Evolutionary conservation across 1,140 invertebrate species (phyloP).

Genomic region (Globodera ellingtonae): DNA sequence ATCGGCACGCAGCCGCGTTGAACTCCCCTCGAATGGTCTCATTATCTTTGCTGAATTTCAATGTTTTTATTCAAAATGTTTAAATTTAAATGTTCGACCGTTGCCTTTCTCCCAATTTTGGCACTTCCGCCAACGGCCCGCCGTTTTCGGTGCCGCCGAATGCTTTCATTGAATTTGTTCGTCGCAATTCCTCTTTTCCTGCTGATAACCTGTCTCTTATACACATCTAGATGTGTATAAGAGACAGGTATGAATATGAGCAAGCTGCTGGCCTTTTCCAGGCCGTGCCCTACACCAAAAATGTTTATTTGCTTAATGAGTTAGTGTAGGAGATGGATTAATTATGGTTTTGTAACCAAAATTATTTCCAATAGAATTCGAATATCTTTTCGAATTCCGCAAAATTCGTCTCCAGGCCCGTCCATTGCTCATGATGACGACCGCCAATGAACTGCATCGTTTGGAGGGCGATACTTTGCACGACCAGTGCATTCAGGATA

Average conservation of each 20-base stretch:
- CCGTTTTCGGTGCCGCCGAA: constrained; percentile 2
- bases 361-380: too few relatives aligned
- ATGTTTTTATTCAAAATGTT: background rate
- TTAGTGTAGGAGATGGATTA: too few relatives aligned
- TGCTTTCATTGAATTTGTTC: background rate
- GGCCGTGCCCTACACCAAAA: too few relatives aligned
- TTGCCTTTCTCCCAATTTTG: background rate
- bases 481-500: constrained; percentile 12
- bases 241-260: too few relatives aligned
- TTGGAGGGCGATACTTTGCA: constrained; percentile 14
- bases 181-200: background rate
- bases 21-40: background rate
- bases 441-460: constrained; percentile 18
- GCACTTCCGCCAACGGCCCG: background rate
- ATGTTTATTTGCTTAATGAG: too few relatives aligned
- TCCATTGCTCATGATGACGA: constrained; percentile 25
- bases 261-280: too few relatives aligned
- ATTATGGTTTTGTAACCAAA: too few relatives aligned
- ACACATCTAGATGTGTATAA: too few relatives aligned
- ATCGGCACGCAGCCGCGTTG: constrained; percentile 43
- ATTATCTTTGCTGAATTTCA: background rate
- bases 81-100: background rate
- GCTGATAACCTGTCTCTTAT: too few relatives aligned
- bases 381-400: background rate
- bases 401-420: constrained; percentile 15